Evolutionary conservation across 2,888 invertebrate species (phyloP), one percentile per base, ranked within the genome.

Genomic region (Ectobius pallidus): DNA sequence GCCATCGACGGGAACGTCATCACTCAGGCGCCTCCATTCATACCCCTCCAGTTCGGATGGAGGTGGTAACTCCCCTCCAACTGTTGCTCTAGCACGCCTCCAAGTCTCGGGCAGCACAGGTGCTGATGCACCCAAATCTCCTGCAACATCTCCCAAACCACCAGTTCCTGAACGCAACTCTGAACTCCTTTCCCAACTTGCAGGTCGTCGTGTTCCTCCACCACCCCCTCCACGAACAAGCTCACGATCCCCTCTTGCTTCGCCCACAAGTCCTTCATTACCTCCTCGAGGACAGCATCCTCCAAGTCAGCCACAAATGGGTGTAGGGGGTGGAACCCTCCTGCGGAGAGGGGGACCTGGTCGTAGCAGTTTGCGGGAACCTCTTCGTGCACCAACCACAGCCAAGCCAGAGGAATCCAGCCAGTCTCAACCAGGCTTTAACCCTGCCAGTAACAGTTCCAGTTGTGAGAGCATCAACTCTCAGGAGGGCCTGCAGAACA

Each of bases 171-270:
- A 94, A 84, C 87, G 94, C 30, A 93, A 93, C 80, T 89, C 91
- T 46, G 93, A 94, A 81, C 84, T 93, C 74, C 85, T 92, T 73
- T 91, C 91, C 73, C 84, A 92, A 81, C 89, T 91, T 58, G 87
- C 88, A 18, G 89, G 90, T 73, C 89, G 92, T 79, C 88, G 93
- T 70, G 90, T 93, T 58, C 95, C 95, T 7, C 96, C 95, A 20
- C 95, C 94, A n/a, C 94, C 96, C 34, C 95, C 95, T 32, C 95
- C 95, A n/a, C 88, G 95, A 77, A 95, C 95, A 77, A 93, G 94
- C 78, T 94, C 94, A 65, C 91, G 94, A 80, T 94, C 95, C 20
- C 95, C 95, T 0, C 85, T 95, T 78, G 92, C 94, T 27, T 94
- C 94, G 63, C 95, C 95, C 22, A 91, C 94, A 55, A 90, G 91